These are phyloP conservation scores for Microplitis demolitor DNA, from an alignment of 1,140 invertebrate genomes.

Conservation along the genomic window DNA sequence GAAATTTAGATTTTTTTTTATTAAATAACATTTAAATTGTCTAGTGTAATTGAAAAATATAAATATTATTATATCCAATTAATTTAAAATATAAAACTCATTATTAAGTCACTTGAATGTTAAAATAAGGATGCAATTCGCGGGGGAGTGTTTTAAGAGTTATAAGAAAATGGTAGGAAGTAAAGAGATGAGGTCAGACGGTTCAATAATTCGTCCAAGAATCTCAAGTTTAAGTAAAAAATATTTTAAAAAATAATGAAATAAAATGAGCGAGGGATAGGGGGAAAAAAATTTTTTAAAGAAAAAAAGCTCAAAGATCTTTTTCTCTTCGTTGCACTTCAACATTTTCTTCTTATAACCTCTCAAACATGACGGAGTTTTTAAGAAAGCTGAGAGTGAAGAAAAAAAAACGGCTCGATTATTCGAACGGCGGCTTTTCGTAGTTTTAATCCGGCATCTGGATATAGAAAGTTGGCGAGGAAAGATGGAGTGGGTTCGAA, in stretches of 20 bases:
- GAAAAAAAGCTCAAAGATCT: neutral
- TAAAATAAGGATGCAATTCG: conserved; percentile 36
- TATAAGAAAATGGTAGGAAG: neutral
- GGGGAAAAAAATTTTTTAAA: neutral
- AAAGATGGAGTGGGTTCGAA: conserved; percentile 6
- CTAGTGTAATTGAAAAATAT: no score
- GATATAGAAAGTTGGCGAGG: conserved; percentile 6
- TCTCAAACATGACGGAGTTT: neutral
- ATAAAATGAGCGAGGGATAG: neutral
- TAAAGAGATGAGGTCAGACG: conserved; percentile 17
- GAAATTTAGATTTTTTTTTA: no score
- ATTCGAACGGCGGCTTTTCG: conserved; percentile 32
- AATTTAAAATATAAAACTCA: neutral
- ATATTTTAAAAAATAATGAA: neutral
- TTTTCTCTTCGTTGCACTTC: neutral
- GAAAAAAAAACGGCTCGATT: conserved; percentile 23
- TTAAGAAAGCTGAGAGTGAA: conserved; percentile 4
- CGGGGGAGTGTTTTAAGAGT: neutral
- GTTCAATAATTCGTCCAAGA: conserved; percentile 48
- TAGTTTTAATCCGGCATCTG: conserved; percentile 30
- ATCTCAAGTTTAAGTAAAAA: conserved; percentile 1
- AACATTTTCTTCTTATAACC: no score
- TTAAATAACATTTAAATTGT: no score
- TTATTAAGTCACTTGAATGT: conserved; percentile 54
- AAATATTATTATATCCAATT: no score